Conservation (phyloP, 1,140 invertebrate genomes). For the Eulimnadia texana region DNA sequence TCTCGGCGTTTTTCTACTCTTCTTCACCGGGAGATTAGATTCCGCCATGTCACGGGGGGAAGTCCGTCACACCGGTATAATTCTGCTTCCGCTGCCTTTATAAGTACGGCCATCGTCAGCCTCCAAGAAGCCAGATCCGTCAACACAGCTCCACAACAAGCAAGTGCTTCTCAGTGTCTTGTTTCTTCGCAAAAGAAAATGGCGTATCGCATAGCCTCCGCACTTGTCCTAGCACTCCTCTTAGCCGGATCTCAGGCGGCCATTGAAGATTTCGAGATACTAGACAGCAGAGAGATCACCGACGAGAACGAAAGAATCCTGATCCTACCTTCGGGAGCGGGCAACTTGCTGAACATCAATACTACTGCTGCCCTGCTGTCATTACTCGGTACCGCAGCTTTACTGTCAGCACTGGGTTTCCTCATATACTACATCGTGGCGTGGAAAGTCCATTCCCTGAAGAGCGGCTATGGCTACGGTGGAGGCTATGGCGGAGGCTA, state of each 20-base stretch:
- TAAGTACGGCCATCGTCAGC: not conserved
- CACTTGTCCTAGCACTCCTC: not conserved
- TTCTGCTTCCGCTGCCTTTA: not conserved
- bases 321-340: conserved; percentile 5
- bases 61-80: not conserved
- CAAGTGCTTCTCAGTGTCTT: not conserved
- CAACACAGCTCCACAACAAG: not conserved
- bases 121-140: not conserved
- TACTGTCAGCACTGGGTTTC: conserved; percentile 12
- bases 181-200: not conserved
- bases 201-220: not conserved
- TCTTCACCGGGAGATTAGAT: not conserved
- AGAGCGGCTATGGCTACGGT: conserved; percentile 1
- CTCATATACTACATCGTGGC: conserved; percentile 6
- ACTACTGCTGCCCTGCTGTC: conserved; percentile 10
- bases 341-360: conserved; percentile 7
- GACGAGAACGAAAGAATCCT: conserved; percentile 6
- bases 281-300: not conserved
- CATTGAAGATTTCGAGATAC: not conserved
- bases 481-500: not conserved
- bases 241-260: not conserved
- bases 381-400: conserved; percentile 5
- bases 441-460: not conserved
- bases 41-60: not conserved
- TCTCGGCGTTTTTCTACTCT: not conserved